phyloP scores from a whole-genome alignment of 2,113 vertebrate genomes.

The Chionomys nivalis region DNA sequence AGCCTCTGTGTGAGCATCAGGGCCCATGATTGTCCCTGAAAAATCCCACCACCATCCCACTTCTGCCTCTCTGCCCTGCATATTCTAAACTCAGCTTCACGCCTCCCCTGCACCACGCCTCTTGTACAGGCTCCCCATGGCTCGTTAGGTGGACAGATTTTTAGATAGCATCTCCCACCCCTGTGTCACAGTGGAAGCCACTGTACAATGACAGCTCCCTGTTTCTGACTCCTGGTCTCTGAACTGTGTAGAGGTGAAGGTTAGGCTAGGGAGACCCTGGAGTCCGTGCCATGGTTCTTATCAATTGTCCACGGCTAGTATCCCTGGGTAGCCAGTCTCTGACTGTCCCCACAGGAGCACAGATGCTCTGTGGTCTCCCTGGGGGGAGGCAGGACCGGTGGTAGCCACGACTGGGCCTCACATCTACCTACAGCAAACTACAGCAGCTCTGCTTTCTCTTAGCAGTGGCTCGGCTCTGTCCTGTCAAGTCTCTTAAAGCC shows the following conservation, averaged over 20 bases:
- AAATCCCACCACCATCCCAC: neutral
- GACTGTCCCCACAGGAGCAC: neutral
- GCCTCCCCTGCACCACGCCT: fast-evolving
- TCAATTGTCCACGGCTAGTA: neutral
- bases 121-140: fast-evolving
- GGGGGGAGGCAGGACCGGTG: neutral
- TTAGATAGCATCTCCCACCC: neutral
- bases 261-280: too few relatives aligned
- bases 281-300: neutral
- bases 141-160: neutral
- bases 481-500: neutral
- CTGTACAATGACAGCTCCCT: too few relatives aligned
- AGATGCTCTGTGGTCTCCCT: neutral
- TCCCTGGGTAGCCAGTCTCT: neutral
- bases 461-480: too few relatives aligned
- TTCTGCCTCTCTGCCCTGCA: neutral
- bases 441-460: neutral
- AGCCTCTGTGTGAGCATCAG: neutral
- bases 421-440: fast-evolving
- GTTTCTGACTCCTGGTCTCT: fast-evolving
- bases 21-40: neutral
- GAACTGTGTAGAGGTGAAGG: neutral
- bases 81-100: too few relatives aligned
- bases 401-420: neutral
- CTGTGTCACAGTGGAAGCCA: neutral